Conservation (phyloP, 2,113 vertebrate genomes). For the Notothenia rossii region DNA sequence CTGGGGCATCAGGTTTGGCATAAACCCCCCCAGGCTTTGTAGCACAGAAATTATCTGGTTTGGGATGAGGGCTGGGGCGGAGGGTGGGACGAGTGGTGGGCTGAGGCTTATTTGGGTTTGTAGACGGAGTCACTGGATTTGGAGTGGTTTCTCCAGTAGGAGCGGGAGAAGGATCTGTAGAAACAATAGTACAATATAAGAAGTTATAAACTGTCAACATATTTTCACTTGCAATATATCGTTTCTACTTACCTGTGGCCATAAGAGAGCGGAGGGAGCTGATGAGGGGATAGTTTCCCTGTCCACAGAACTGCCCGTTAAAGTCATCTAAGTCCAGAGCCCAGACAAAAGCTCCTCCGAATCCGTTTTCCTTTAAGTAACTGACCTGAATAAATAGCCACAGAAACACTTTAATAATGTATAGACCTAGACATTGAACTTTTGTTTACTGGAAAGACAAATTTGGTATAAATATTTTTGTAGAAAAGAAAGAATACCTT, state of each 20-base stretch:
- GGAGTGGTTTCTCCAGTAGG: conserved; percentile 8
- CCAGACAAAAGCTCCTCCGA: conserved; percentile 88
- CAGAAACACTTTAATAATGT: not conserved
- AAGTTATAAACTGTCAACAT: not conserved
- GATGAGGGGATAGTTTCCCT: conserved; percentile 82
- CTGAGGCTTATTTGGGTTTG: not conserved
- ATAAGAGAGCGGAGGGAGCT: conserved; percentile 76
- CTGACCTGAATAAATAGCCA: conserved; percentile 67
- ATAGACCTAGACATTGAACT: not conserved
- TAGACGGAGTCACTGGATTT: not conserved
- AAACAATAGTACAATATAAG: not conserved
- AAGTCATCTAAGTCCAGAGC: conserved; percentile 89
- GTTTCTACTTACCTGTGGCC: conserved; percentile 46
- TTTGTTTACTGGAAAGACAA: not conserved
- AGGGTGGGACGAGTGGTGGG: not conserved
- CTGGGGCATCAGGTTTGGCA: conserved; percentile 47
- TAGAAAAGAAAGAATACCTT: conserved; percentile 77
- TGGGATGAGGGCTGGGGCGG: not conserved
- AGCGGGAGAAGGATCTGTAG: conserved; percentile 43
- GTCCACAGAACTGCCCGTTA: conserved; percentile 81
- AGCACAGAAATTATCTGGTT: conserved; percentile 63
- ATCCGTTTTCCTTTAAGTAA: conserved; percentile 82
- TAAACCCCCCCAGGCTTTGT: conserved; percentile 59
- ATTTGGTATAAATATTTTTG: not conserved
- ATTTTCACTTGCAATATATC: not conserved